These are phyloP conservation scores for Nannospalax galili DNA, from an alignment of 2,113 vertebrate species.

Conservation along the genomic window DNA sequence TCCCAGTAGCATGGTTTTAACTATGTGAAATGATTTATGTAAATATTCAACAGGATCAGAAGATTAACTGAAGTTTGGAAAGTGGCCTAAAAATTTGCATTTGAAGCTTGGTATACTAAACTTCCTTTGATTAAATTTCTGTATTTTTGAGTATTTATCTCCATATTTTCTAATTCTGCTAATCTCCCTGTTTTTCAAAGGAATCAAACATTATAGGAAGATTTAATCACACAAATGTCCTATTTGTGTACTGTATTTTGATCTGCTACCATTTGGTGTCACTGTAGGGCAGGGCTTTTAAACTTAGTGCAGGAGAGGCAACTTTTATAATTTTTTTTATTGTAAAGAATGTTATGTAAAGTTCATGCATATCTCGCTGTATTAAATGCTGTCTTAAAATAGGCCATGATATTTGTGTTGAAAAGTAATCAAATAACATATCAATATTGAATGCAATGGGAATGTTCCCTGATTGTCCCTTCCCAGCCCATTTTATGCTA, in stretches of 20 bases:
- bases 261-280: slow-evolving; percentile 71
- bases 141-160: slow-evolving; percentile 56
- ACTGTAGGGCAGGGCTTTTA: slow-evolving; percentile 75
- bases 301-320: slow-evolving; percentile 20
- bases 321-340: slow-evolving; percentile 3
- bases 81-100: slow-evolving; percentile 62
- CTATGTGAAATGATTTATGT: slow-evolving; percentile 61
- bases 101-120: slow-evolving; percentile 56
- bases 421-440: slow-evolving; percentile 51
- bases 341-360: slow-evolving; percentile 18
- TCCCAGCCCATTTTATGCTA: neutral
- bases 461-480: neutral
- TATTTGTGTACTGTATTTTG: slow-evolving; percentile 61
- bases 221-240: slow-evolving; percentile 20
- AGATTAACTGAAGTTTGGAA: slow-evolving; percentile 62
- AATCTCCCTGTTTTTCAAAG: slow-evolving; percentile 62
- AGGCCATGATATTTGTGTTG: slow-evolving; percentile 49
- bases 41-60: slow-evolving; percentile 65
- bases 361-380: slow-evolving; percentile 8
- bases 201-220: neutral
- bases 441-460: slow-evolving; percentile 39
- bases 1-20: slow-evolving; percentile 51
- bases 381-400: slow-evolving; percentile 56
- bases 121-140: slow-evolving; percentile 67
- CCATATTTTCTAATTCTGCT: slow-evolving; percentile 58